Conservation (phyloP, 2,797 vertebrate species). For the Chrysocyon brachyurus region DNA sequence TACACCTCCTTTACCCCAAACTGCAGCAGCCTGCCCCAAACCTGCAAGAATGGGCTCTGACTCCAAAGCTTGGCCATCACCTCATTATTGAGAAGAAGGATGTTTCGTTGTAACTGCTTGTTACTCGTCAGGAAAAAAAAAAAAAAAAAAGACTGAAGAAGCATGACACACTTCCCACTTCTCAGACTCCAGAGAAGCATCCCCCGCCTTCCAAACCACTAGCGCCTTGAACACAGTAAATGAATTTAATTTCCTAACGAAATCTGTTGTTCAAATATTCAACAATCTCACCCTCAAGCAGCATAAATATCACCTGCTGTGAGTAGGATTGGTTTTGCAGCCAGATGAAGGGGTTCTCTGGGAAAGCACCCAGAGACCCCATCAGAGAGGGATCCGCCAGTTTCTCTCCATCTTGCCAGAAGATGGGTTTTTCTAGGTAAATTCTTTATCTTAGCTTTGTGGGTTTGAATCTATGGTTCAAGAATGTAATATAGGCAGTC, state of each 20-base stretch:
- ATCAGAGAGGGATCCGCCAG: neutral
- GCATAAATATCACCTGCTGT: neutral
- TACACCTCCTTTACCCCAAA: neutral
- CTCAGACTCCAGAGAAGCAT: neutral
- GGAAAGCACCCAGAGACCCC: neutral
- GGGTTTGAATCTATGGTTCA: neutral
- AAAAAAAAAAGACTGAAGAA: neutral
- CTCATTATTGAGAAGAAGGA: neutral
- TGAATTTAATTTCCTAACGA: neutral
- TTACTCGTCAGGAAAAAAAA: neutral
- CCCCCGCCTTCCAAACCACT: neutral
- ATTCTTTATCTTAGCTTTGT: neutral
- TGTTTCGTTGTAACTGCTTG: neutral
- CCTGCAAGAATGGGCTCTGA: neutral
- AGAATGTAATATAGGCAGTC: neutral
- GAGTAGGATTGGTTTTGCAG: neutral
- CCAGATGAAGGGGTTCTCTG: too few relatives aligned
- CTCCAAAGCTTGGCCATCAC: neutral
- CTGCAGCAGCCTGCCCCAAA: neutral
- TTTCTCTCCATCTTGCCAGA: neutral
- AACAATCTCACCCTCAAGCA: too few relatives aligned
- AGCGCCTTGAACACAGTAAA: neutral
- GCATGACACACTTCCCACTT: neutral
- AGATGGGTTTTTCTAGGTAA: neutral
- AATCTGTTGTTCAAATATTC: neutral